These are phyloP conservation scores for Steinernema scapterisci DNA, from an alignment of 2,888 invertebrate species.

Conservation along the genomic window DNA sequence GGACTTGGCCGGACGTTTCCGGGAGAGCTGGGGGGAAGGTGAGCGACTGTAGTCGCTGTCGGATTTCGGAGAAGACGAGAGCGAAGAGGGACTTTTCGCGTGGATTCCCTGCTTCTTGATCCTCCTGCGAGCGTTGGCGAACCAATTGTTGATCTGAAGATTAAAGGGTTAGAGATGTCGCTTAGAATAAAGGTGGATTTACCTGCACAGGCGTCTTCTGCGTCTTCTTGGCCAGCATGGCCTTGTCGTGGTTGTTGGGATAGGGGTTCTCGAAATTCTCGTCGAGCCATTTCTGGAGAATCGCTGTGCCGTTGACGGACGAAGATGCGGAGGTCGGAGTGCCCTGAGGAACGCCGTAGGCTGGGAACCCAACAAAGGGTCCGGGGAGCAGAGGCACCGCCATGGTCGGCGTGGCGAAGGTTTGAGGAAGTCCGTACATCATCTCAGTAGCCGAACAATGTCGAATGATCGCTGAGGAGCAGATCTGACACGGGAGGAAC, in stretches of 20 bases:
- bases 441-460: background rate
- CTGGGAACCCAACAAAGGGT: background rate
- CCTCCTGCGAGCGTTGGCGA: slow-evolving; percentile 22
- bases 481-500: background rate
- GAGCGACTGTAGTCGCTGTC: slow-evolving; percentile 1
- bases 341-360: background rate
- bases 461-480: background rate
- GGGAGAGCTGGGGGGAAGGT: background rate
- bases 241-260: slow-evolving; percentile 26
- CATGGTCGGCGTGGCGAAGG: background rate
- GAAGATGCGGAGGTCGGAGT: background rate
- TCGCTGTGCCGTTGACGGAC: background rate
- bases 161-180: background rate
- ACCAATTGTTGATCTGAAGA: slow-evolving; percentile 25
- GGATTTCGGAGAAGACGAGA: background rate
- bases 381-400: background rate
- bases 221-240: background rate
- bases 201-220: slow-evolving; percentile 7
- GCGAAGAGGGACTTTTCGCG: background rate
- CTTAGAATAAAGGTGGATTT: background rate
- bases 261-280: slow-evolving; percentile 16
- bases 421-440: slow-evolving; percentile 14
- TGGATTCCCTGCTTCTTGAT: slow-evolving; percentile 11
- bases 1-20: background rate
- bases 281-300: background rate